Evolutionary conservation across 2,113 vertebrate genomes (phyloP).

Genomic region (Ammospiza nelsoni): DNA sequence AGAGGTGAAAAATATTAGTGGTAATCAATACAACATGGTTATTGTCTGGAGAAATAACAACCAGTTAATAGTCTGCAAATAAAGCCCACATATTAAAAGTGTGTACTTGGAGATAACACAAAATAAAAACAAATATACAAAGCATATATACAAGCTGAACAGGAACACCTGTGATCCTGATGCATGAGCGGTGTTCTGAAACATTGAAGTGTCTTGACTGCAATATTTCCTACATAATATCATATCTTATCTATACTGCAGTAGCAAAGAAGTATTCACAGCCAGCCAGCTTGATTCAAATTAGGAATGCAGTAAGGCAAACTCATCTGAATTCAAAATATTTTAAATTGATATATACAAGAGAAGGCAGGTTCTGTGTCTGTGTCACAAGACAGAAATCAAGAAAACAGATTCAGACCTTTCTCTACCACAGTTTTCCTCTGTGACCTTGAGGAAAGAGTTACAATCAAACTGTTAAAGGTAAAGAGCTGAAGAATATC

Average conservation of each 20-base stretch:
- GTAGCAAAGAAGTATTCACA: background rate
- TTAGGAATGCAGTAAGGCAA: constrained; percentile 49
- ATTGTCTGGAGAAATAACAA: background rate
- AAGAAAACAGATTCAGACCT: background rate
- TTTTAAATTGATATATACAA: constrained; percentile 42
- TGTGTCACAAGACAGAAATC: constrained; percentile 12
- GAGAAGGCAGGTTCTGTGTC: background rate
- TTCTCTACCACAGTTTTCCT: background rate
- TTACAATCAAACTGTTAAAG: background rate
- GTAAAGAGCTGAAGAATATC: background rate
- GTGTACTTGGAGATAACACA: constrained; percentile 6
- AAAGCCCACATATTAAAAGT: background rate
- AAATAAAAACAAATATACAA: background rate
- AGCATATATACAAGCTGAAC: background rate
- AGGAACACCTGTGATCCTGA: constrained; percentile 4
- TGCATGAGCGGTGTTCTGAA: background rate
- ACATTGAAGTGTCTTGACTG: background rate
- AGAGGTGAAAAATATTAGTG: background rate
- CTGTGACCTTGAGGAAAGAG: constrained; percentile 14
- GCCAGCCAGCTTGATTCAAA: constrained; percentile 9
- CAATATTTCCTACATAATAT: background rate
- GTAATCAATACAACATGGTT: background rate
- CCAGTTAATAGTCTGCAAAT: background rate
- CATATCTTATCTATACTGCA: background rate
- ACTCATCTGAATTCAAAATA: constrained; percentile 58